Percentiles rank a stretch among this genome's conserved stretches.
Evolutionary conservation across 1,140 invertebrate genomes (phyloP).

Genomic region (Chymomyza costata): DNA sequence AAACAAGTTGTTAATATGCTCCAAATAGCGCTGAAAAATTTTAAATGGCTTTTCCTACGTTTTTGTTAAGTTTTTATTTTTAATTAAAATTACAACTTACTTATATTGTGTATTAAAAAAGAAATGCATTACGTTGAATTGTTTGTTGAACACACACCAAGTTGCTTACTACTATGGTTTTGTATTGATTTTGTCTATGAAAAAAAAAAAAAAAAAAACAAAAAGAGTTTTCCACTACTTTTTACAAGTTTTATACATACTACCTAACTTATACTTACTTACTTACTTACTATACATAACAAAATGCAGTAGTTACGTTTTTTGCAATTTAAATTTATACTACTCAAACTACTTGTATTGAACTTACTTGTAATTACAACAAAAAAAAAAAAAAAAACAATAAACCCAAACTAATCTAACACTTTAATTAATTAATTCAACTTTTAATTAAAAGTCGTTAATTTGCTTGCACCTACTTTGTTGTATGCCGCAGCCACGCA

Average conservation of each 20-base stretch:
- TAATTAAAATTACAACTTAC: constrained; percentile 11
- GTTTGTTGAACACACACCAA: constrained; percentile 52
- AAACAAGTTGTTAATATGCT: constrained; percentile 21
- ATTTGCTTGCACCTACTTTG: constrained; percentile 75
- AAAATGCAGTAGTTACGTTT: constrained; percentile 60
- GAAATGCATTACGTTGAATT: constrained; percentile 43
- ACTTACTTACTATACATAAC: constrained; percentile 53
- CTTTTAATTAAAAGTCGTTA: constrained; percentile 58
- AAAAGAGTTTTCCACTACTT: constrained; percentile 5
- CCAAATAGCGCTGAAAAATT: too few species aligned
- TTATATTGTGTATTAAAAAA: constrained; percentile 12
- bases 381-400: constrained; percentile 8
- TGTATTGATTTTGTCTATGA: constrained; percentile 33
- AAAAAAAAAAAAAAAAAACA: too few species aligned
- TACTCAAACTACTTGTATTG: constrained; percentile 47
- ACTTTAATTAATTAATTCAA: constrained; percentile 43
- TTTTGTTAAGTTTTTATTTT: constrained; percentile 36
- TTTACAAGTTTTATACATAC: constrained; percentile 34
- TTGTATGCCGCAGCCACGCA: constrained; percentile 76
- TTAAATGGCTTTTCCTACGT: constrained; percentile 50
- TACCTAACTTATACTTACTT: too few species aligned
- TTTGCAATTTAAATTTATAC: constrained; percentile 63
- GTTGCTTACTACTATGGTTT: constrained; percentile 57
- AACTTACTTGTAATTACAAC: constrained; percentile 65
- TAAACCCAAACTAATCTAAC: constrained; percentile 30